Evolutionary conservation across 1,140 invertebrate species (phyloP).

Genomic region (Orius laevigatus): DNA sequence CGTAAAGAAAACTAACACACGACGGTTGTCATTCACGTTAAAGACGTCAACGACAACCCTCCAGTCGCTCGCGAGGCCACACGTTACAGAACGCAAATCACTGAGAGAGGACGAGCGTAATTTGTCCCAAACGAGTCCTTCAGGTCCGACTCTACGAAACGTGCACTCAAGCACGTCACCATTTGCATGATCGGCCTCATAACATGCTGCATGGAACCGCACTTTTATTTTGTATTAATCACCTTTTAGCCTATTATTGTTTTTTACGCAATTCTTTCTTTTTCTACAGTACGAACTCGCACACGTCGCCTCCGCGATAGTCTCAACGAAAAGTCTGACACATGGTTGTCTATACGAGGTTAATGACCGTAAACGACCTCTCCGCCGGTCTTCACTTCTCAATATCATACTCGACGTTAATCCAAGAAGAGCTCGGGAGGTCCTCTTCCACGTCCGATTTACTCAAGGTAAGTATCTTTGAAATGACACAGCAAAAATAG

Average conservation of each 20-base stretch:
- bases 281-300: conserved; percentile 55
- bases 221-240: neutral
- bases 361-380: conserved; percentile 65
- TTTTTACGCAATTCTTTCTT: conserved; percentile 16
- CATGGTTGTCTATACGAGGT: conserved; percentile 58
- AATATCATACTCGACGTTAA: conserved; percentile 44
- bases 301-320: conserved; percentile 71
- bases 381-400: conserved; percentile 57
- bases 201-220: neutral
- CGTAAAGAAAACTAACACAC: conserved; percentile 92
- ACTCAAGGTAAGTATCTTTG: conserved; percentile 36
- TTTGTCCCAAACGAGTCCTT: conserved; percentile 78
- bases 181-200: conserved; percentile 1
- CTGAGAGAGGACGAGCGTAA: conserved; percentile 88
- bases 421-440: conserved; percentile 47
- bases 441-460: conserved; percentile 38
- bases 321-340: conserved; percentile 66
- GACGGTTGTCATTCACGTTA: conserved; percentile 86
- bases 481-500: neutral
- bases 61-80: conserved; percentile 79
- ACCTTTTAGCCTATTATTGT: conserved; percentile 8
- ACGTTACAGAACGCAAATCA: conserved; percentile 90
- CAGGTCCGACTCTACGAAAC: conserved; percentile 48
- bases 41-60: conserved; percentile 82
- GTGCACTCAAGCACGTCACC: conserved; percentile 16